Conservation (phyloP, 2,888 invertebrate genomes). For the Laothoe populi region DNA sequence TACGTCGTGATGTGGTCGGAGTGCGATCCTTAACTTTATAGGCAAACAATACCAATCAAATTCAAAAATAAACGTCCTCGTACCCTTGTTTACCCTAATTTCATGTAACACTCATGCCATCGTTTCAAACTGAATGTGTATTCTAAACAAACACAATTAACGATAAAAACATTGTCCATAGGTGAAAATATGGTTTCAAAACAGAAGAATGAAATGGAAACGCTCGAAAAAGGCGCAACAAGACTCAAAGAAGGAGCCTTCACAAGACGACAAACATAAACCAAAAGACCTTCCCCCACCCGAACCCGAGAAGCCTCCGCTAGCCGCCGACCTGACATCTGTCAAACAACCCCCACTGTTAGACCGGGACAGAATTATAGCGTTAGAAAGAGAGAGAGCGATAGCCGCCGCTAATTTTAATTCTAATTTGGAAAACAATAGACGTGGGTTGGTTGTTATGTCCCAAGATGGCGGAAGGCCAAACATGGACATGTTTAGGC, state of each 20-base stretch:
- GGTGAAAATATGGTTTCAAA: slow-evolving; percentile 99
- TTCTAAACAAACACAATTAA: not conserved
- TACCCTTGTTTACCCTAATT: not conserved
- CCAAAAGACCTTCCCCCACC: slow-evolving; percentile 56
- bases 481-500: slow-evolving; percentile 79
- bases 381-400: slow-evolving; percentile 75
- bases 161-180: slow-evolving; percentile 64
- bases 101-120: not conserved
- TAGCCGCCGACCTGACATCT: slow-evolving; percentile 77
- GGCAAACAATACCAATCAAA: not conserved
- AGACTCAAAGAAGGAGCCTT: slow-evolving; percentile 88
- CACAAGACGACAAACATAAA: slow-evolving; percentile 71
- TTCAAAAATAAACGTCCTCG: too few relatives aligned
- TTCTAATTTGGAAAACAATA: slow-evolving; percentile 79
- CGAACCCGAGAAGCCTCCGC: slow-evolving; percentile 65
- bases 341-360: slow-evolving; percentile 75
- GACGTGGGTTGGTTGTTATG: slow-evolving; percentile 75
- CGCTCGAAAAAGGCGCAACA: slow-evolving; percentile 98
- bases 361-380: slow-evolving; percentile 80
- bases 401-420: slow-evolving; percentile 82
- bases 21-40: not conserved
- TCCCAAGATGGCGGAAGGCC: slow-evolving; percentile 77
- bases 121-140: not conserved
- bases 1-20: too few relatives aligned
- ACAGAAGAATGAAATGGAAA: slow-evolving; percentile 99